Evolutionary conservation across 2,113 vertebrate species (phyloP), one percentile per base, ranked within the genome.

Genomic region (Motacilla alba): DNA sequence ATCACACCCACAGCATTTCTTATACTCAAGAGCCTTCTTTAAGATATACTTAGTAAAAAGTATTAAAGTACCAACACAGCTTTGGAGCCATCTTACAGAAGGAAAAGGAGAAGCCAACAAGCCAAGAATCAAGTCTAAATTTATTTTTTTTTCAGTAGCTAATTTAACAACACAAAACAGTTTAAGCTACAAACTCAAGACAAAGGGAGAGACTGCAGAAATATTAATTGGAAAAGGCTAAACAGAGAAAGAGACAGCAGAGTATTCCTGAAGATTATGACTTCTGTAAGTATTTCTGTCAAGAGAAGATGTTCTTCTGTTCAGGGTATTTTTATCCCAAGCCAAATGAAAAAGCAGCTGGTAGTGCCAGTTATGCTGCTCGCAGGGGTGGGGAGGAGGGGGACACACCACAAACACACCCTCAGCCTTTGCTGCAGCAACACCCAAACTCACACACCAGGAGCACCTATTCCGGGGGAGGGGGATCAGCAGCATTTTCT

Each of bases 361-460:
- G 96, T 92, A 96, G 94, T 96, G 96, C 95, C 96, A 95, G 91
- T 97, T 97, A 95, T 94, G 88, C 83, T 58, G n/a, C 94, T 85
- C 18, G 4, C 63, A 90, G 86, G 77, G 85, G 50, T 80, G 83
- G 87, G 94, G 82, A 94, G 90, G 91, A 87, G 89, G 90, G 95
- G 89, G 92, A 90, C 92, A 83, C 82, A 35, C 75, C 55, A 59
- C 5, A 52, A 55, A 49, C 30, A 26, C 80, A 50, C 59, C 30
- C 77, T 72, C 15, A 1, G 20, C 90, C 88, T 83, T 6, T 17
- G 46, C 63, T 50, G 47, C 63, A 41, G 13, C 39, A 41, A 21
- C 30, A 1, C 1, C 68, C 62, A 55, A 73, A 68, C 17, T 35
- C 62, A 87, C 12, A 8, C 35, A 46, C 11, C 60, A 50, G 47